phyloP scores from a whole-genome alignment of 2,113 vertebrate genomes.

The Anguilla japonica region DNA sequence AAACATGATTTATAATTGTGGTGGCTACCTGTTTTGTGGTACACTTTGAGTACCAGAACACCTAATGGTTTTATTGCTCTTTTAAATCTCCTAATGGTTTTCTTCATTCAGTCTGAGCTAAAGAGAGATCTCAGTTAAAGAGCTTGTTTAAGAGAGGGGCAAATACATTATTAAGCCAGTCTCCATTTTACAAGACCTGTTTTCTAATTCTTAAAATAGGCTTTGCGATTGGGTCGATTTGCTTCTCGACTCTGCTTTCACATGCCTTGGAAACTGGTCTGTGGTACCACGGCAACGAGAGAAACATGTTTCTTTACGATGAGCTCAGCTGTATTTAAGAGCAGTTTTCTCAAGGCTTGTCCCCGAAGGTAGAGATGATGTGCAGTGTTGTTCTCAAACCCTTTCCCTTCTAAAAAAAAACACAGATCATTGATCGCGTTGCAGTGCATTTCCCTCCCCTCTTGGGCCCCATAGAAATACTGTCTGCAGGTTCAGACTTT shows the following conservation, averaged over 20 bases:
- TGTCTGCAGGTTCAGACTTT: conserved; percentile 4
- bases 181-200: background rate
- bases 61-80: background rate
- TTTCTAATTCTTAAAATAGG: background rate
- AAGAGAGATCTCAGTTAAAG: background rate
- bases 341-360: background rate
- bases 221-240: background rate
- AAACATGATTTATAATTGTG: background rate
- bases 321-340: background rate
- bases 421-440: background rate
- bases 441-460: background rate
- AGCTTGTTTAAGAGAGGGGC: background rate
- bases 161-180: background rate
- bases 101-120: background rate
- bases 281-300: no score
- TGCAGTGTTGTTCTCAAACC: background rate
- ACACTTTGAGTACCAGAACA: background rate
- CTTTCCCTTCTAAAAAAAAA: background rate
- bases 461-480: background rate
- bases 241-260: background rate
- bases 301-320: background rate
- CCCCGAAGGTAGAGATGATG: background rate
- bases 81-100: background rate
- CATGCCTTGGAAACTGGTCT: background rate
- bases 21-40: background rate